Conservation (phyloP, 92 coral and sea anemone genomes). For the Montipora capitata region DNA sequence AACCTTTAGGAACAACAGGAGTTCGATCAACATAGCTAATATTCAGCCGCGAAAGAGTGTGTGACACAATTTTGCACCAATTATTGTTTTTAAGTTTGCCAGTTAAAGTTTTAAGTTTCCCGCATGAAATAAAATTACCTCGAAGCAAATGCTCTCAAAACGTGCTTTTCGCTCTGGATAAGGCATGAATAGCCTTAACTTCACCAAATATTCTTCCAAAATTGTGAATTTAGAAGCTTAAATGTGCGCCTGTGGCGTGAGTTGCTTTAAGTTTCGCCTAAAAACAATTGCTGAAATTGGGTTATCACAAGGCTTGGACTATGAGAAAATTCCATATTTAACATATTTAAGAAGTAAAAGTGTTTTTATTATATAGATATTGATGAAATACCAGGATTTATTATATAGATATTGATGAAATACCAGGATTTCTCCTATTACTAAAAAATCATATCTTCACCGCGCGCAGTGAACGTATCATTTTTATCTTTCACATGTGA, state of each 20-base stretch:
- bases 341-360: neutral
- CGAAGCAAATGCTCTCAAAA: too few relatives aligned
- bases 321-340: neutral
- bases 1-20: neutral
- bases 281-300: neutral
- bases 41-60: neutral
- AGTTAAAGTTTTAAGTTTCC: too few relatives aligned
- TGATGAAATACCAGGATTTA: too few relatives aligned
- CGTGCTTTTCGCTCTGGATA: too few relatives aligned
- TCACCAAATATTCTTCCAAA: neutral
- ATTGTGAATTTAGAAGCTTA: neutral
- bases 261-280: neutral
- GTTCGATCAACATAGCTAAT: neutral
- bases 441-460: too few relatives aligned
- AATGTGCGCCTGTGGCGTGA: neutral
- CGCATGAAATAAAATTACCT: too few relatives aligned
- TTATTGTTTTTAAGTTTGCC: too few relatives aligned
- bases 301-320: neutral
- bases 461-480: too few relatives aligned
- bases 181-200: slow-evolving; percentile 6
- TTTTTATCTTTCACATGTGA: too few relatives aligned
- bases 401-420: too few relatives aligned
- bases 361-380: too few relatives aligned
- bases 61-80: neutral
- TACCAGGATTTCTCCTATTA: too few relatives aligned